These are phyloP conservation scores for Pan troglodytes DNA, from an alignment of 2,113 vertebrate genomes.

Conservation along the genomic window NHGRI_mPanTro3-v2.1_pri NC_072403.2:8895001-8895500, in stretches of 20 bases:
- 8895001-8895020: slow-evolving; percentile 53
- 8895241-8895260: slow-evolving; percentile 83
- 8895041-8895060: slow-evolving; percentile 92
- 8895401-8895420: fast-evolving
- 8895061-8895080: slow-evolving; percentile 95
- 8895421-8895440: too few relatives aligned
- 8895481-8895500: fast-evolving
- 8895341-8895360: fast-evolving
- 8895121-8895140: slow-evolving; percentile 90
- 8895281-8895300: slow-evolving; percentile 86
- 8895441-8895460: background rate
- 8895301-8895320: slow-evolving; percentile 85
- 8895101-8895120: slow-evolving; percentile 84
- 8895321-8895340: background rate
- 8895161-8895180: slow-evolving; percentile 87
- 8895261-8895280: slow-evolving; percentile 86
- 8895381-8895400: fast-evolving
- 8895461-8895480: background rate
- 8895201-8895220: slow-evolving; percentile 89
- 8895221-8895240: slow-evolving; percentile 86
- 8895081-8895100: slow-evolving; percentile 91
- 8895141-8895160: slow-evolving; percentile 70
- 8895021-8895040: slow-evolving; percentile 82
- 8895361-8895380: fast-evolving
- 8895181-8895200: slow-evolving; percentile 86